Evolutionary conservation across 2,888 invertebrate genomes (phyloP), one percentile per base, ranked within the genome.

Genomic region (Muschampia plurimacula): DNA sequence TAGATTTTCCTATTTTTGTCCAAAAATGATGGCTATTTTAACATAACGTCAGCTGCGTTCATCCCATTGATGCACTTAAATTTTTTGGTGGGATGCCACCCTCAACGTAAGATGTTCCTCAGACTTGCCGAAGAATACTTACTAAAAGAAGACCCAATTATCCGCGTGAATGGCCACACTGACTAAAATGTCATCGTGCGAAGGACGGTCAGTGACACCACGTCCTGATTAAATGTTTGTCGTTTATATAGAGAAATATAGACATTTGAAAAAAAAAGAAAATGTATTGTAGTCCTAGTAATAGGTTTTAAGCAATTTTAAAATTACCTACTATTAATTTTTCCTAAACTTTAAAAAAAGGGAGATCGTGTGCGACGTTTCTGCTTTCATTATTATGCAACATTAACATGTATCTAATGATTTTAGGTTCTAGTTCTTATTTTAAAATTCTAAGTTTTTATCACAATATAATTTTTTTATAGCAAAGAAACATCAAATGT

Each of bases 171-270:
- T 64, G 64, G 63, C 52, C 13, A 36, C 39, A 63, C 46, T 15
- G 3, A 59, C 52, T 55, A 28, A 57, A 62, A 32, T 28, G 59
- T 59, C 52, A 52, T 52, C 52, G n/a, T 13, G 13, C 52, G 5
- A 28, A 36, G 59, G 59, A 13, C 59, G 32, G 13, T 13, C 32
- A 59, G 5, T 57, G 57, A 57, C 57, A 5, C 57, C 32, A 59
- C 3, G 32, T 32, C 59, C 28, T 36, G 59, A 59, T 59, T 36
- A 13, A 32, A 32, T 75, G 86, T 84, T 84, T 77, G 75, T 79
- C 84, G 90, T 91, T 90, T 91, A 91, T 92, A 88, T 86, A 84
- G 84, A 83, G 83, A 84, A 87, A 89, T 83, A 83, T 83, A 6
- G 39, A 39, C 4, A 39, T 39, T 39, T 39, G 7, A 39, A 39